Evolutionary conservation across 2,797 vertebrate genomes (phyloP), one percentile per base, ranked within the genome.

Genomic region (Arctocebus calabarensis): DNA sequence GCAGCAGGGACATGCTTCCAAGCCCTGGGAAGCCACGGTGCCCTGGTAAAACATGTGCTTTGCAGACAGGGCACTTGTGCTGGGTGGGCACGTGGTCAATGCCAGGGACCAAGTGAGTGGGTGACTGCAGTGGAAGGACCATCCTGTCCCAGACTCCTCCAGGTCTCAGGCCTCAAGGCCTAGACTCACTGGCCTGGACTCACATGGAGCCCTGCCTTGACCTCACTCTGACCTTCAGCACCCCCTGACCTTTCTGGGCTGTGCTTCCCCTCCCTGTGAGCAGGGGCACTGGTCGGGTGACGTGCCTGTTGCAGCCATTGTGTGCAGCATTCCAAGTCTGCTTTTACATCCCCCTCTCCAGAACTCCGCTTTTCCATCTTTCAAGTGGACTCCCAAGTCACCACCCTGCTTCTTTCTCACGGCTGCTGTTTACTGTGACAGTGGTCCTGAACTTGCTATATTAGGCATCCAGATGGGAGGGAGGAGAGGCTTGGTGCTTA

Each of bases 41-140:
- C 61, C n/a, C 52, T 71, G 52, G 57, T n/a, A 16, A 52, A 52
- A 62, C 45, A 3, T 25, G 87, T 14, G 27, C 22, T 9, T 14
- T 4, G 32, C 23, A 20, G 4, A 3, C 12, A 3, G 14, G 66
- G 62, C 0, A 1, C 29, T n/a, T 4, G 3, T 3, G 0, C 27
- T n/a, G 52, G 37, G 45, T 11, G 32, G 82, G 55, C 34, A 25
- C 3, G 1, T 22, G 45, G 45, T 11, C 29, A 32, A 9, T 13
- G 32, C n/a, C 25, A 1, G 25, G 40, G 29, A 16, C 40, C 22
- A 3, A 14, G 12, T 6, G 61, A 52, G 48, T 27, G 25, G 48
- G 66, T 20, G 43, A 13, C 61, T 13, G 12, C 7, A 10, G 34
- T 1, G 45, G 23, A 29, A 19, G 43, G 29, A 20, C n/a, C 29